Percentiles rank a stretch among this genome's conserved stretches.
phyloP scores from a whole-genome alignment of 2,888 invertebrate genomes.

The Lamproptera curius region DNA sequence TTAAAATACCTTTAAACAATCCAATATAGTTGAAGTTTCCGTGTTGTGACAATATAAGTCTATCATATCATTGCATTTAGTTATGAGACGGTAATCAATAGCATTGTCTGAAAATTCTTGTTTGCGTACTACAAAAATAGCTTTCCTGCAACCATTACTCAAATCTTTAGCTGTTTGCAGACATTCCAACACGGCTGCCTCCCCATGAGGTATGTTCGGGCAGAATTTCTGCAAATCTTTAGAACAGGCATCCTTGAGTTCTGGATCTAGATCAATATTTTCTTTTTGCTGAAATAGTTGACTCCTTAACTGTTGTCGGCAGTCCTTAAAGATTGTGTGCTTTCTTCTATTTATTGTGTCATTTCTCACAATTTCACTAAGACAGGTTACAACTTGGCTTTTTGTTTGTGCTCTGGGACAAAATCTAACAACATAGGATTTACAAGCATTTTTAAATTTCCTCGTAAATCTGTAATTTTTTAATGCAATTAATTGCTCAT shows the following conservation, averaged over 20 bases:
- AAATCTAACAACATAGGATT: slow-evolving; percentile 84
- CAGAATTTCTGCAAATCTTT: slow-evolving; percentile 88
- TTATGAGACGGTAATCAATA: slow-evolving; percentile 90
- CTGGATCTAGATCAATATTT: slow-evolving; percentile 90
- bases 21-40: slow-evolving; percentile 83
- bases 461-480: slow-evolving; percentile 96
- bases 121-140: slow-evolving; percentile 90
- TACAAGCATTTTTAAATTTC: slow-evolving; percentile 97
- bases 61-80: slow-evolving; percentile 91
- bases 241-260: slow-evolving; percentile 89
- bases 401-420: slow-evolving; percentile 85
- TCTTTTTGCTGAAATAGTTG: slow-evolving; percentile 96
- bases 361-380: slow-evolving; percentile 94
- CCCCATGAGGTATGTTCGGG: slow-evolving; percentile 81
- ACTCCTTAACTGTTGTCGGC: slow-evolving; percentile 92
- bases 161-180: slow-evolving; percentile 82
- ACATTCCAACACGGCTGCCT: slow-evolving; percentile 88
- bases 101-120: slow-evolving; percentile 92
- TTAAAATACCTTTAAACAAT: slow-evolving; percentile 83
- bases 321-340: slow-evolving; percentile 91
- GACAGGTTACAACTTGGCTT: slow-evolving; percentile 87
- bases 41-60: slow-evolving; percentile 88
- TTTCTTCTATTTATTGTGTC: slow-evolving; percentile 88
- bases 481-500: slow-evolving; percentile 95
- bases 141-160: slow-evolving; percentile 84